Evolutionary conservation across 2,797 vertebrate genomes (phyloP).

Genomic region (Sebastes oblongus): DNA sequence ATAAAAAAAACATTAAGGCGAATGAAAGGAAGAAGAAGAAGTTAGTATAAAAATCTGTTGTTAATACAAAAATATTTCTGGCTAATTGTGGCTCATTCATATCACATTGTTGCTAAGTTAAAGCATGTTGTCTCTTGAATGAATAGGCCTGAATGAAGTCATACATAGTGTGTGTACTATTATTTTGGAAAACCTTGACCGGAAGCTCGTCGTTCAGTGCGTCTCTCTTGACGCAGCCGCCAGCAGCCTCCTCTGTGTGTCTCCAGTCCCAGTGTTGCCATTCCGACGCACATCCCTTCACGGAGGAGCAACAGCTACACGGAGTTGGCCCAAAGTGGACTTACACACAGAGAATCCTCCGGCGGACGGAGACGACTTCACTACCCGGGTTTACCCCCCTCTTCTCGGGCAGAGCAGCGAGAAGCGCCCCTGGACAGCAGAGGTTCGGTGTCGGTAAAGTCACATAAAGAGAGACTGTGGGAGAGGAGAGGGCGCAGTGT

Average conservation of each 20-base stretch:
- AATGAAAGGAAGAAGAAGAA: not conserved
- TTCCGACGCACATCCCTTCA: conserved; percentile 79
- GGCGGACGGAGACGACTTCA: conserved; percentile 9
- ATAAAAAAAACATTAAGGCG: not conserved
- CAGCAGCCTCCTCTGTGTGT: conserved; percentile 32
- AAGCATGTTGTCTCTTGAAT: not conserved
- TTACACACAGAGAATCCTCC: not conserved
- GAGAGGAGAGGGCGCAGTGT: conserved; percentile 40
- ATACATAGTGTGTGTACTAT: not conserved
- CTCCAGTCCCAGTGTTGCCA: conserved; percentile 70
- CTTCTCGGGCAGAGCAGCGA: conserved; percentile 2
- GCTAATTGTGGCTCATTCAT: not conserved
- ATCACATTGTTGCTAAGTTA: not conserved
- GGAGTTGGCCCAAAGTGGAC: conserved; percentile 60
- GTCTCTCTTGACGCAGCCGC: conserved; percentile 1
- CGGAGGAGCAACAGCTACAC: conserved; percentile 79
- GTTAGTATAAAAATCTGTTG: too few relatives aligned
- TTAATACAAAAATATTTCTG: too few relatives aligned
- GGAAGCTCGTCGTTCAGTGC: not conserved
- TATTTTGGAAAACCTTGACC: conserved; percentile 37
- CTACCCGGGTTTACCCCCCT: not conserved
- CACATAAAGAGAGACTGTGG: conserved; percentile 46
- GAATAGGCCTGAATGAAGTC: not conserved
- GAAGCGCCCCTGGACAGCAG: conserved; percentile 62
- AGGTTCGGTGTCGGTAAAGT: conserved; percentile 53